Conservation (phyloP, 2,888 invertebrate species). For the Psococerastis gibbosa region DNA sequence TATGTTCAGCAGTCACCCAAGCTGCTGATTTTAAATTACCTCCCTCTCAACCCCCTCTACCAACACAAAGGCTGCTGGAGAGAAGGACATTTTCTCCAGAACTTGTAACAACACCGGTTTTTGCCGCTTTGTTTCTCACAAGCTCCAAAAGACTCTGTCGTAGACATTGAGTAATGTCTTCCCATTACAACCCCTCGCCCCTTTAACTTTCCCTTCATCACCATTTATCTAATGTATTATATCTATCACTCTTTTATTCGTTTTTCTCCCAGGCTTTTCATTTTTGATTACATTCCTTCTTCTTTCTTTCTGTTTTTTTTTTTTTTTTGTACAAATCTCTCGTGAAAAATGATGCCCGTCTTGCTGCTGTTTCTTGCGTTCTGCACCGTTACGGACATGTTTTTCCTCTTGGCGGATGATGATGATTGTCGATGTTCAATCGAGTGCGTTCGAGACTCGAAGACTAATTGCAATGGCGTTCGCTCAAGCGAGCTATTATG, state of each 20-base stretch:
- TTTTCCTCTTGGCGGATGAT: too few relatives aligned
- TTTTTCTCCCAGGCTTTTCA: constrained; percentile 3
- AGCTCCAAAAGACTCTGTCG: not conserved
- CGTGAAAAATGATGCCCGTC: not conserved
- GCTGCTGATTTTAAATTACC: too few relatives aligned
- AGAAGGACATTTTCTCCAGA: not conserved
- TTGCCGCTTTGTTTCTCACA: constrained; percentile 4
- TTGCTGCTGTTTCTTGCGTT: too few relatives aligned
- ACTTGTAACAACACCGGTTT: constrained; percentile 6
- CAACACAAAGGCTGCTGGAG: too few relatives aligned
- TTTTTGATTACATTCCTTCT: constrained; percentile 7
- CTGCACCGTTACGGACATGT: too few relatives aligned
- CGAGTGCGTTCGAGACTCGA: not conserved
- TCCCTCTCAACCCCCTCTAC: too few relatives aligned
- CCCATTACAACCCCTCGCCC: not conserved
- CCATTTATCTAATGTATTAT: constrained; percentile 8
- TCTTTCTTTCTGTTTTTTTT: constrained; percentile 1
- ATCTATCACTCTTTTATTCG: constrained; percentile 6
- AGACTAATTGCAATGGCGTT: not conserved
- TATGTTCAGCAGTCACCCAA: too few relatives aligned
- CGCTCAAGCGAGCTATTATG: not conserved
- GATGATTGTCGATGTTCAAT: not conserved
- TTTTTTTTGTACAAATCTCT: too few relatives aligned
- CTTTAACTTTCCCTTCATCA: not conserved
- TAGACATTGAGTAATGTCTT: constrained; percentile 5